Conservation (phyloP, 2,888 invertebrate genomes). For the Eulithis testata region DNA sequence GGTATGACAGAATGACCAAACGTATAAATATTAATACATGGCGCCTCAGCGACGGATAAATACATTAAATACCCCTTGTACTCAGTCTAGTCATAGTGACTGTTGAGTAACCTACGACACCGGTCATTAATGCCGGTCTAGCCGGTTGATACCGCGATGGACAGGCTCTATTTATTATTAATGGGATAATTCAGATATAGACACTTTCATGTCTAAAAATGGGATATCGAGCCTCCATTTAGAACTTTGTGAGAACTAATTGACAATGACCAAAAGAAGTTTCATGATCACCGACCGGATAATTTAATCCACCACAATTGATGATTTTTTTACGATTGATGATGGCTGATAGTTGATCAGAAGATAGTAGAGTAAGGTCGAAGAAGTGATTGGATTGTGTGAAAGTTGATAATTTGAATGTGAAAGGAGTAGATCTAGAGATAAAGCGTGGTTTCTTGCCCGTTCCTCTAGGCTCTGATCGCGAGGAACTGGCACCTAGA, state of each 20-base stretch:
- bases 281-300: too few species aligned
- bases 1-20: constrained; percentile 13
- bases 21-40: constrained; percentile 12
- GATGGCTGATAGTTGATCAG: too few species aligned
- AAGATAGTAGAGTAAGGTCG: too few species aligned
- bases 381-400: too few species aligned
- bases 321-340: too few species aligned
- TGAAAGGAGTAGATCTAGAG: background rate
- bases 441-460: too few species aligned
- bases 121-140: constrained; percentile 27
- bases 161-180: constrained; percentile 12
- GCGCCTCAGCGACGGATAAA: constrained; percentile 26
- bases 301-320: too few species aligned
- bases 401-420: too few species aligned
- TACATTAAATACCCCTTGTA: constrained; percentile 7
- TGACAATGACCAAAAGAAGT: too few species aligned
- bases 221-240: background rate
- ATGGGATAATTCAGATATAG: constrained; percentile 25
- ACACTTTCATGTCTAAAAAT: constrained; percentile 23
- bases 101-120: constrained; percentile 6
- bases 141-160: constrained; percentile 12
- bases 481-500: too few species aligned
- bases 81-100: constrained; percentile 10
- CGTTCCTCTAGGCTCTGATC: too few species aligned
- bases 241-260: too few species aligned